Evolutionary conservation across 2,888 invertebrate species (phyloP), one percentile per base, ranked within the genome.

Genomic region (Epinotia brunnichana): DNA sequence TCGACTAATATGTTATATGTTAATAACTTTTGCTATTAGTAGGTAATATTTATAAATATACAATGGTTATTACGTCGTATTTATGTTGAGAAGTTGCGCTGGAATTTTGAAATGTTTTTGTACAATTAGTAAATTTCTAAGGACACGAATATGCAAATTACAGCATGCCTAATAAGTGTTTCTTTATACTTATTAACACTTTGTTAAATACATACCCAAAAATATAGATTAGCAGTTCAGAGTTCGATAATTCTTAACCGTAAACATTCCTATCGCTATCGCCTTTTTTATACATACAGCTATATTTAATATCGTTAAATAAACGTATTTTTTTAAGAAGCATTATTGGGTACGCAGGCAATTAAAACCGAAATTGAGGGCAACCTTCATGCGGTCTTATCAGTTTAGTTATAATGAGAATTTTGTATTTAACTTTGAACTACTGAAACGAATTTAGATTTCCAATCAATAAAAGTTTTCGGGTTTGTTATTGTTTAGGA

Each of bases 171-270:
- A 44, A 44, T 44, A 48, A 48, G 48, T 41, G 3, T 48, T 48
- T 62, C 2, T 21, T 19, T n/a, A 48, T 19, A 24, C 13, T 63
- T 21, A 35, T 54, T 39, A 64, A 53, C 51, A 64, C 21, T 15
- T 35, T 39, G 53, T 11, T n/a, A n/a, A n/a, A n/a, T 54, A 53
- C 54, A 64, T 54, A 54, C 15, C 21, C 64, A 64, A 53, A 64
- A 53, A 62, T 29, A 62, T n/a, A 39, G 64, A 64, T 64, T 21
- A 64, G 35, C 39, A 64, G 64, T 54, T 64, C 53, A 54, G 21
- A 19, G 35, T 54, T 64, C 53, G 64, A 64, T 64, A 64, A 54
- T 54, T 54, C 15, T 10, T 39, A 56, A 56, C 54, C 54, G 15
- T 53, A 54, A 64, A 64, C 53, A 54, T 53, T 21, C 41, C 21